Base-by-base conservation (phyloP, 2,888 invertebrate species). In the Bibio marci region DNA sequence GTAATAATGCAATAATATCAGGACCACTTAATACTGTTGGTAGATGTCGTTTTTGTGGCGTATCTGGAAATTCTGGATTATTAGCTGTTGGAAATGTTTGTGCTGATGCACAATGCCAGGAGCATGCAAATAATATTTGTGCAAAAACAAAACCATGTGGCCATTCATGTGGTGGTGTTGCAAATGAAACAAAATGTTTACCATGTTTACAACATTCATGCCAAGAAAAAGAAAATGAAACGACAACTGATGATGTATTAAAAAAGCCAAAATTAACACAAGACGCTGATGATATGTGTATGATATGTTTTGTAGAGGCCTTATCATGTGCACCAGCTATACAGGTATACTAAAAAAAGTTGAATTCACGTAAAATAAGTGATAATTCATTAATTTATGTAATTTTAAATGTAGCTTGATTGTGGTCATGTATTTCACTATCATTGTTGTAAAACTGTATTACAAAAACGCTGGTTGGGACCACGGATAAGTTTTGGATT, bases 251-350 rank as follows among this genome's bases (percentile, higher is more conserved):
- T 22, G 59, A 57, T 32, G 54, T 51, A 37, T 35, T 51, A 31
- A 55, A 52, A 26, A 57, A 57, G 28, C 61, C 62, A 6, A 66
- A 69, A 40, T 66, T 95, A 37, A 80, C 87, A 13, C 97, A 97
- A 61, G 97, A 97, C 59, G 90, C 90, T 0, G 97, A 97, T 53
- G 97, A 97, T 57, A 92, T 97, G 90, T 97, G 97, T 63, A 95
- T 97, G 88, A 90, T 97, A 50, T 97, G 97, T 60, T 97, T 97
- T 63, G 91, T 92, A 1, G 97, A 97, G 58, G 91, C 95, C 1
- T 65, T 97, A 31, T 85, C 91, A 25, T 91, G 87, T 46, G 94
- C 95, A 1, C 97, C 97, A 10, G 86, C 94, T 3, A 75, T 95
- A 53, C 85, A 86, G 67, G 80, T 80, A 55, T n/a, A 51, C 48